A percentile compares a stretch with the other conserved stretches of the same genome.
Conservation (phyloP, 2,797 vertebrate species). For the Miichthys miiuy region DNA sequence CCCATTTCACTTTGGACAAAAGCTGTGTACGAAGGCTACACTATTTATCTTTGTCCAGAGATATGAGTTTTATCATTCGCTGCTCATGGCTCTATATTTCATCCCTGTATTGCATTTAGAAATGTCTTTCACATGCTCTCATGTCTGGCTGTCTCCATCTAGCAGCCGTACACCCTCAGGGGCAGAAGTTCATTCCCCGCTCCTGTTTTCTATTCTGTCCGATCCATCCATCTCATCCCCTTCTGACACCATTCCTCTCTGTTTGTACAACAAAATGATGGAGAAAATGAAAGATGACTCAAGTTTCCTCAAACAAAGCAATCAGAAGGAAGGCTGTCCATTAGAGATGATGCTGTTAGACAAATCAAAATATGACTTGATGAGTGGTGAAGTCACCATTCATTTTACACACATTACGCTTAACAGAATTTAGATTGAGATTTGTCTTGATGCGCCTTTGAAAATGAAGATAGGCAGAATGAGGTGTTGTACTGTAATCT, state of each 20-base stretch:
- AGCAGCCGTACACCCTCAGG: constrained; percentile 29
- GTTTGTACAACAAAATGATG: constrained; percentile 31
- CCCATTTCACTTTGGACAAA: not conserved
- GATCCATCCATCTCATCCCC: constrained; percentile 34
- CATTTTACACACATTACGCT: not conserved
- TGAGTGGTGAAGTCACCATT: not conserved
- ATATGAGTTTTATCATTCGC: constrained; percentile 9
- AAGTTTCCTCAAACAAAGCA: constrained; percentile 24
- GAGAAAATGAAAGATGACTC: constrained; percentile 41
- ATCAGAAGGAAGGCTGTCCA: not conserved
- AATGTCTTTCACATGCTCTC: constrained; percentile 34
- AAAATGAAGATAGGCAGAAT: not conserved
- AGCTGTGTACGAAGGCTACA: constrained; percentile 1
- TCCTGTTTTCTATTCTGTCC: constrained; percentile 35
- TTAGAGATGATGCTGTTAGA: constrained; percentile 6
- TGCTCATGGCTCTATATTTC: constrained; percentile 18
- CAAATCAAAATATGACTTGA: not conserved
- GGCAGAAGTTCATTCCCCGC: constrained; percentile 43
- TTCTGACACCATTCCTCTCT: constrained; percentile 21
- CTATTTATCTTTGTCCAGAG: constrained; percentile 23
- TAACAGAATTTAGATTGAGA: not conserved
- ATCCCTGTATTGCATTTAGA: constrained; percentile 29
- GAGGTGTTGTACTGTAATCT: not conserved
- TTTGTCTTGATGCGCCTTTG: not conserved
- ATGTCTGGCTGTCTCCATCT: constrained; percentile 30